Base-by-base conservation (phyloP, 2,888 invertebrate genomes). In the Rotaria socialis region DNA sequence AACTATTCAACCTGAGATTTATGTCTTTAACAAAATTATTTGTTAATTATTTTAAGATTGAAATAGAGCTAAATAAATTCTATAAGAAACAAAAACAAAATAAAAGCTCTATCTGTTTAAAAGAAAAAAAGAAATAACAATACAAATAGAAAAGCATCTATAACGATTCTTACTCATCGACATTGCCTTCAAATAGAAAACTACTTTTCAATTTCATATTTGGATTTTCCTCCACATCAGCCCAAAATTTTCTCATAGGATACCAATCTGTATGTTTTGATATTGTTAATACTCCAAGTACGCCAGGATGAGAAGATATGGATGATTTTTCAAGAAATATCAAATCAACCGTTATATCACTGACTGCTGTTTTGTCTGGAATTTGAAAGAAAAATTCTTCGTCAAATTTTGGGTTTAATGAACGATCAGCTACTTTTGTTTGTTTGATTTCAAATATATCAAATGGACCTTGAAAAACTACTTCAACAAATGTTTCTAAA, bases 401-500 rank as follows among this genome's bases (percentile, higher is more conserved):
- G 47, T 80, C 14, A 80, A 80, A 80, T n/a, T 24, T 80, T 11
- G 80, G 80, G 47, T 80, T 80, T 14, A 47, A 80, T n/a, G 80
- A 80, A 47, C 80, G 80, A 16, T 80, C 47, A 80, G 80, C 80
- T 24, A 43, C 22, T n/a, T 80, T 80, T 11, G 80, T 80, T 47
- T 47, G 80, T 80, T 80, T 24, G 0, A 47, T 80, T 14, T 80
- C 80, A 80, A 8, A 47, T 1, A 80, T 80, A n/a, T 47, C 43
- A 80, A 80, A 80, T 80, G 80, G 80, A 47, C n/a, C 80, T 80
- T 80, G 80, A 80, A 80, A 80, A 11, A 80, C 7, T 24, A 80
- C n/a, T 80, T 80, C 80, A 24, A 80, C 80, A 47, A 47, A 80
- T 47, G 80, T 80, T 47, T 80, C 80, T 80, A 80, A n/a, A 80